phyloP scores from a whole-genome alignment of 2,888 invertebrate genomes.

The Chymomyza fuscimana region DNA sequence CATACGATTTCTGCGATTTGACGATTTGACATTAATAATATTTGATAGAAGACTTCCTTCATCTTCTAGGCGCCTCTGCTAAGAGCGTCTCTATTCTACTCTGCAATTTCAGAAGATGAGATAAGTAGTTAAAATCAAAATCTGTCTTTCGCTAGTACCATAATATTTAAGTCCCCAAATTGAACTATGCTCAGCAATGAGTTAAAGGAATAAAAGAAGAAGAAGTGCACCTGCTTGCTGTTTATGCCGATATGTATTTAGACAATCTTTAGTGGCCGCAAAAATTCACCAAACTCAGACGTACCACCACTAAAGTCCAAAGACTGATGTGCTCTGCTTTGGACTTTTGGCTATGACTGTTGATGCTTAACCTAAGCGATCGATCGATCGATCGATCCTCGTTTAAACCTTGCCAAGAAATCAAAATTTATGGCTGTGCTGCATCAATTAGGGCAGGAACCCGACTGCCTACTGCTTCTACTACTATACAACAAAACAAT shows the following conservation, averaged over 20 bases:
- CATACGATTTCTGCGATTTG: too few species aligned
- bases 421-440: conserved; percentile 77
- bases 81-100: too few species aligned
- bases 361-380: conserved; percentile 13
- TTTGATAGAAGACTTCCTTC: too few species aligned
- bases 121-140: too few species aligned
- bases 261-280: conserved; percentile 22
- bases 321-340: conserved; percentile 20
- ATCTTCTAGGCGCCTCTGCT: too few species aligned
- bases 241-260: conserved; percentile 65
- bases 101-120: too few species aligned
- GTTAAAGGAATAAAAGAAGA: too few species aligned
- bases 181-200: too few species aligned
- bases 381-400: not conserved
- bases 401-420: conserved; percentile 38
- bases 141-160: too few species aligned
- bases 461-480: conserved; percentile 31
- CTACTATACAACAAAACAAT: conserved; percentile 58
- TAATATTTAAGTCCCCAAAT: too few species aligned
- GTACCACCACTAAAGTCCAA: conserved; percentile 22
- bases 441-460: conserved; percentile 78
- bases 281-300: too few species aligned
- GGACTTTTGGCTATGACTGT: not conserved
- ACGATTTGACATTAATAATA: too few species aligned
- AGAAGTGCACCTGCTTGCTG: conserved; percentile 31